These are phyloP conservation scores for Chlamydotis undulata DNA, from an alignment of 2,113 vertebrate genomes.

Conservation along the genomic window DNA sequence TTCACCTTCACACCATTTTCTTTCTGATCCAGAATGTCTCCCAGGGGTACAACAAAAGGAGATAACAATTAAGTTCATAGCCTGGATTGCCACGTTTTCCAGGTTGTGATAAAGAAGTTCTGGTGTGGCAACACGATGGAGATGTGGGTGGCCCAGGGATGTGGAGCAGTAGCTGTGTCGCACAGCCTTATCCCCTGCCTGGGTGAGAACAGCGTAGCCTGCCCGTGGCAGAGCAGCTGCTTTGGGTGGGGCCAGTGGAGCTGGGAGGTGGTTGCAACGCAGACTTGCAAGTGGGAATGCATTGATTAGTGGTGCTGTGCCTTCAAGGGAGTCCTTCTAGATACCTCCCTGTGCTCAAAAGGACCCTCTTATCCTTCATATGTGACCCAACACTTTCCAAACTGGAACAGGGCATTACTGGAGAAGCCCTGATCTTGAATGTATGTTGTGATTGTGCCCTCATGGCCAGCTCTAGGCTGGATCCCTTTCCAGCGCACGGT, in stretches of 20 bases:
- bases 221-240: neutral
- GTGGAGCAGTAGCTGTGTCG: neutral
- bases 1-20: neutral
- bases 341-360: neutral
- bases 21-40: neutral
- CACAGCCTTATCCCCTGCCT: neutral
- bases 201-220: neutral
- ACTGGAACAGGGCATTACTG: accelerated
- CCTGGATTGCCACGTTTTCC: neutral
- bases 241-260: neutral
- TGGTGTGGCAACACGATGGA: neutral
- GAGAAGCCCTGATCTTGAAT: neutral
- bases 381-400: accelerated
- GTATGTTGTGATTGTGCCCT: neutral
- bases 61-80: neutral
- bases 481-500: neutral
- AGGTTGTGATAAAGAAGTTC: neutral
- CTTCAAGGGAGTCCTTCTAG: neutral
- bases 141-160: neutral
- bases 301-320: neutral
- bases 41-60: neutral
- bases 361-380: neutral
- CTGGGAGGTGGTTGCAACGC: accelerated
- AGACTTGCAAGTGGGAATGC: neutral
- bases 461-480: neutral